Evolutionary conservation across 2,888 invertebrate genomes (phyloP).

Genomic region (Nomada ferruginata): DNA sequence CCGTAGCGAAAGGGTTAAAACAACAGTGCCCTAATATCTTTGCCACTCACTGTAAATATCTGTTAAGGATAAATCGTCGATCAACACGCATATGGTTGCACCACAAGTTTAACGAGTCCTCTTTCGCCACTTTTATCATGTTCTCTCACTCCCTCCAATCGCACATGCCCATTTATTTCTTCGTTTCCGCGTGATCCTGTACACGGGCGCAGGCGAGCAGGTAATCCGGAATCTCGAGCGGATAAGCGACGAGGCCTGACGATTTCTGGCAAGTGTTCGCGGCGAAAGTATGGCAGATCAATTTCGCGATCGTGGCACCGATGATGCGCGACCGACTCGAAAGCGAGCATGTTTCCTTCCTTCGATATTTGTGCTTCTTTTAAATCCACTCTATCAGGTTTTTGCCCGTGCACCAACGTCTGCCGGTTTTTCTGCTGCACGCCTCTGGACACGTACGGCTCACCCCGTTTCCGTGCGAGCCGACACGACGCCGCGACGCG

Average conservation of each 20-base stretch:
- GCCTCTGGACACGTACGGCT: conserved; percentile 35
- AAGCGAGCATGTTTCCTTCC: conserved; percentile 56
- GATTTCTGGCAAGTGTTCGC: conserved; percentile 56
- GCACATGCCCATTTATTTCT: conserved; percentile 11
- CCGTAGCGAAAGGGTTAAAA: no score
- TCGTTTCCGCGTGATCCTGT: neutral
- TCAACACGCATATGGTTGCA: no score
- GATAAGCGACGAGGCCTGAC: conserved; percentile 27
- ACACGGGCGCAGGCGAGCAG: conserved; percentile 35
- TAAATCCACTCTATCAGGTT: conserved; percentile 38
- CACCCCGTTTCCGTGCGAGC: conserved; percentile 32
- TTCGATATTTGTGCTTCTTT: conserved; percentile 36
- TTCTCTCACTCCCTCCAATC: neutral
- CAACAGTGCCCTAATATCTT: neutral
- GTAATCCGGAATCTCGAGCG: conserved; percentile 54
- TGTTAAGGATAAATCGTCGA: neutral
- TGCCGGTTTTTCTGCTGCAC: conserved; percentile 13
- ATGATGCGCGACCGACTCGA: conserved; percentile 51
- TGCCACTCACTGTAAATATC: neutral
- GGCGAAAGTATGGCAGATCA: conserved; percentile 72
- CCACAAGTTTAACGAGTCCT: conserved; percentile 45
- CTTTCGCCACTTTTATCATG: conserved; percentile 44
- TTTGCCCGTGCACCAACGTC: conserved; percentile 1
- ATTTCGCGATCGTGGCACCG: conserved; percentile 54
- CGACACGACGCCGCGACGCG: neutral